These are phyloP conservation scores for Peromyscus polionotus DNA, from an alignment of 2,113 vertebrate genomes.

Conservation along the genomic window DNA sequence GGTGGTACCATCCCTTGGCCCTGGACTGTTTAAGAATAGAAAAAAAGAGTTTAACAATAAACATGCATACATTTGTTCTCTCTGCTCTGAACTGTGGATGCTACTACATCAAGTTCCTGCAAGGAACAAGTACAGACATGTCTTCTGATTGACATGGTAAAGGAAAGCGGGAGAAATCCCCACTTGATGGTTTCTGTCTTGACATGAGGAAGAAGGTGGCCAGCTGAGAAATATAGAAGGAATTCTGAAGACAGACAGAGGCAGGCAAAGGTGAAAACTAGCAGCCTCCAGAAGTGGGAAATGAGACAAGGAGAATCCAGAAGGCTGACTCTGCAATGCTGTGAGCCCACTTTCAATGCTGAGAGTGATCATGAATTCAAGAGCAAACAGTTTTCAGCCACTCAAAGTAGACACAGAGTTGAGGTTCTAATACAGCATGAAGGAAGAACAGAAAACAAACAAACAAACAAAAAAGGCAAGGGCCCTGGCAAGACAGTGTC, in stretches of 20 bases:
- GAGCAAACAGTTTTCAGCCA: background rate
- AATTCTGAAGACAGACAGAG: background rate
- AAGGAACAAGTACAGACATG: background rate
- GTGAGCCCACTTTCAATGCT: background rate
- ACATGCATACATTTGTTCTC: background rate
- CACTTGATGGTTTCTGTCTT: background rate
- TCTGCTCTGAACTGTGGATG: background rate
- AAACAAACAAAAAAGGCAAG: background rate
- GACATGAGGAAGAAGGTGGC: background rate
- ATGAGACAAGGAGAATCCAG: background rate
- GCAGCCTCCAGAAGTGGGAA: background rate
- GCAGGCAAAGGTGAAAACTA: background rate
- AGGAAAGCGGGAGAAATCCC: background rate
- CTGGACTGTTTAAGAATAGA: background rate
- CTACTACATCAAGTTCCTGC: too few species aligned
- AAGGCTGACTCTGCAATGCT: background rate
- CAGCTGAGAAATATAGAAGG: background rate
- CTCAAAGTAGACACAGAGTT: background rate
- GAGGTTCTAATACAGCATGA: background rate
- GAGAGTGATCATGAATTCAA: background rate
- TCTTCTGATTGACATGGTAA: background rate
- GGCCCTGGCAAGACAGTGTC: background rate
- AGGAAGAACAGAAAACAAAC: background rate
- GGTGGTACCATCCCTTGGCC: background rate
- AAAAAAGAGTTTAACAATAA: background rate